Evolutionary conservation across 1,140 invertebrate species (phyloP), one percentile per base, ranked within the genome.

Genomic region (Popillia japonica): DNA sequence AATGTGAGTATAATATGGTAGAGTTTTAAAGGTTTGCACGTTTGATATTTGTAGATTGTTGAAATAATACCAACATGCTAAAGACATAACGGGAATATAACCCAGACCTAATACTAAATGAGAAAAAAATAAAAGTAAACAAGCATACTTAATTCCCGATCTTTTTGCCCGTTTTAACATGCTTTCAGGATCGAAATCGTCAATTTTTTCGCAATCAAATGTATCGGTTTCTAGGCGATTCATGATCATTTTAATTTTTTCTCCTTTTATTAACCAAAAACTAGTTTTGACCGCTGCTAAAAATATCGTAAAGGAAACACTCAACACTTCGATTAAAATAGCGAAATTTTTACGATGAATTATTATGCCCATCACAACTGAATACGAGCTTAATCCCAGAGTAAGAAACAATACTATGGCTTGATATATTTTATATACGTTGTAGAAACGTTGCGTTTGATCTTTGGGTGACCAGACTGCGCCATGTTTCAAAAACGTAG

Each of bases 1-100:
- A 78, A 84, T 84, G 83, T 84, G 84, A 73, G 82, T 83, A 23
- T 81, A 84, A 68, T 84, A 84, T 3, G 85, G 85, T 6, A 85
- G 74, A 48, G 72, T 77, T 72, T 78, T 48, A 27, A 40, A 48
- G 17, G 78, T 78, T 14, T 55, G 79, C 2, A 73, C 40, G 17
- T 81, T 78, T 11, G 40, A 17, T 41, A 41, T 75, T 14, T 48
- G 74, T 14, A 76, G 72, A 76, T 79, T 55, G 0, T 72, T 78
- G 17, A 74, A 72, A 17, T 17, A 40, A 59, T 80, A 79, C n/a
- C 75, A 77, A 11, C 80, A 17, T 0, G 61, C 79, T 76, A 20
- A 79, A 79, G 4, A 83, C 68, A 14, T 79, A 59, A 82, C 80
- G 22, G 83, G 82, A 48, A 84, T 61, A 72, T 85, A 85, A 6